Conservation (phyloP, 2,797 vertebrate genomes). For the Natrix natrix region DNA sequence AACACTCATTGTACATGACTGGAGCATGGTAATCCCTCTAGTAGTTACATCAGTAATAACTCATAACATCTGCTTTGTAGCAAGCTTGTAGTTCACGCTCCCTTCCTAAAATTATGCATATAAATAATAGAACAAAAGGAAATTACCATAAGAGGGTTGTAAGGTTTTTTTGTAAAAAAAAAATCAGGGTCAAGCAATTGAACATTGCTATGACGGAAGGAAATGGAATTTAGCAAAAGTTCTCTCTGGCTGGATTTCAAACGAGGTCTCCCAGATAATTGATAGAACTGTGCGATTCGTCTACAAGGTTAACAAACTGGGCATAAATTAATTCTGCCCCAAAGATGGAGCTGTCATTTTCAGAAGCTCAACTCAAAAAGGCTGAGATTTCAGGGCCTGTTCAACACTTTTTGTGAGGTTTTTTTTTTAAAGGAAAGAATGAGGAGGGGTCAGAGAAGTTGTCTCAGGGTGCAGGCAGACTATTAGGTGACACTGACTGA, state of each 20-base stretch:
- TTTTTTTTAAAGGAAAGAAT: conserved; percentile 14
- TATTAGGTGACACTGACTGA: not conserved
- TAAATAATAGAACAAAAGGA: conserved; percentile 34
- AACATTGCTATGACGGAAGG: conserved; percentile 49
- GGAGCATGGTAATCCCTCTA: not conserved
- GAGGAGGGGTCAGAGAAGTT: not conserved
- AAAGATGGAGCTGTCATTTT: conserved; percentile 22
- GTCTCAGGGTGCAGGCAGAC: not conserved
- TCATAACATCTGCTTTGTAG: conserved; percentile 16
- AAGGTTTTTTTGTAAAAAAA: conserved; percentile 40
- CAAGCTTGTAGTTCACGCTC: conserved; percentile 13
- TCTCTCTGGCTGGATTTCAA: conserved; percentile 41
- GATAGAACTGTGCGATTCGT: conserved; percentile 28
- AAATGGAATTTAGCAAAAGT: conserved; percentile 47
- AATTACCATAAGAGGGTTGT: conserved; percentile 34
- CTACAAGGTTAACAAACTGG: conserved; percentile 40
- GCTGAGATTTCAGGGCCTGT: accelerated
- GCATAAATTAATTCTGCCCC: conserved; percentile 41
- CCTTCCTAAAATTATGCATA: conserved; percentile 32
- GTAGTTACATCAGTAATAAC: not conserved
- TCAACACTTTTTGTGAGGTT: not conserved
- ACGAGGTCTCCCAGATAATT: conserved; percentile 43
- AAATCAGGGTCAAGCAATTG: conserved; percentile 45
- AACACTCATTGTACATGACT: not conserved
- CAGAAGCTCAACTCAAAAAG: conserved; percentile 23